Evolutionary conservation across 2,888 invertebrate genomes (phyloP).

Genomic region (Syrista parreyssii): DNA sequence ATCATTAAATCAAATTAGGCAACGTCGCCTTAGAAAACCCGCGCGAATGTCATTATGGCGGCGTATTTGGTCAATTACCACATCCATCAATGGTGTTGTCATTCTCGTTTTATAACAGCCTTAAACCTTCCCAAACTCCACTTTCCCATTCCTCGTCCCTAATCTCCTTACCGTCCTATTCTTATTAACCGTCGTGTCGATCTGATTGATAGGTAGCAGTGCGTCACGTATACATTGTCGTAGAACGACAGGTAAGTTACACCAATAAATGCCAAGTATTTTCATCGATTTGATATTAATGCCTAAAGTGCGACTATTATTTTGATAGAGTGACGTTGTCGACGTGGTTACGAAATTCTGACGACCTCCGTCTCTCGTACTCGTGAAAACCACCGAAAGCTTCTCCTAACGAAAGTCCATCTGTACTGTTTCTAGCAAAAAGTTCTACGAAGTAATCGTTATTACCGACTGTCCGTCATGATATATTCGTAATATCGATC

Average conservation of each 20-base stretch:
- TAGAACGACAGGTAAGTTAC: neutral
- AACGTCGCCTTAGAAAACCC: neutral
- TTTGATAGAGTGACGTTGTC: neutral
- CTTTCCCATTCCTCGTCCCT: neutral
- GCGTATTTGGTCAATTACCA: neutral
- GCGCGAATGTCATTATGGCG: neutral
- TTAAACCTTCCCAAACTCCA: neutral
- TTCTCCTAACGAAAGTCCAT: neutral
- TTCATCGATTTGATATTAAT: neutral
- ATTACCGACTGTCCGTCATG: neutral
- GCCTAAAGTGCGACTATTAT: neutral
- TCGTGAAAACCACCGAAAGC: neutral
- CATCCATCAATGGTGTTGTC: constrained; percentile 6
- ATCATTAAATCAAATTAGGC: constrained; percentile 6
- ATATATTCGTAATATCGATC: too few relatives aligned
- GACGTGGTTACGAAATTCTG: neutral
- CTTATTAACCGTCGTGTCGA: neutral
- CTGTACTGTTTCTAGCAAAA: neutral
- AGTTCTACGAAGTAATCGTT: neutral
- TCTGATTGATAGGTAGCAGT: neutral
- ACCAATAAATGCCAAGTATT: neutral
- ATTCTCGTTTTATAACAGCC: neutral
- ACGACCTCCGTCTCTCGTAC: neutral
- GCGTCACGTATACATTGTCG: neutral
- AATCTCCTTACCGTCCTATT: neutral